Evolutionary conservation across 2,888 invertebrate genomes (phyloP), one percentile per base, ranked within the genome.

Genomic region (Smittia sp.): DNA sequence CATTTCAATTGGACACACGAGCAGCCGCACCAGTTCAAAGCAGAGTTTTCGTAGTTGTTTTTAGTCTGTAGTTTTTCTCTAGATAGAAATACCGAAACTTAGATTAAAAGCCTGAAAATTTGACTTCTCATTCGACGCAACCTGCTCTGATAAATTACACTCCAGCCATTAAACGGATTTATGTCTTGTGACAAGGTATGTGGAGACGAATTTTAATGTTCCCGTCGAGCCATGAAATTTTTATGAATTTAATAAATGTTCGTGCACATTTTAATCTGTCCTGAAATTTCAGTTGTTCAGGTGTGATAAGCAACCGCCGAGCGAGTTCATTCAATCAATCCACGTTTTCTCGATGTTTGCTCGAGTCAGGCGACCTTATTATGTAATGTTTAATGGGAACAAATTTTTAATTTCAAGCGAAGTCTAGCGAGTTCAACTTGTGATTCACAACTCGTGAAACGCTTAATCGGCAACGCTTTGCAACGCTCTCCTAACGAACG

Each of bases 31-130:
- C 32, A 32, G 32, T 9, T 22, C 27, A 54, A 69, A 52, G 69
- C 69, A 25, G 52, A 69, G 54, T 69, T 69, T 69, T 69, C 69
- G 69, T 20, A 41, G 69, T 69, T 41, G 69, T 69, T 69, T 69
- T 69, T 69, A 69, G 69, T 69, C 69, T 69, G 25, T 69, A 69
- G 69, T 69, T 69, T 69, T 24, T 69, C n/a, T 27, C 13, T 54
- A 54, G 69, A 52, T 54, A 52, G 27, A 54, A 62, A 39, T 27
- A 69, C 54, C 27, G 18, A 58, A 69, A 69, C 69, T 69, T 69
- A 69, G 69, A 54, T 54, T 69, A 69, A 69, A 69, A 69, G 69
- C 69, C 69, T 46, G 69, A 69, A 69, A 69, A 69, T 69, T 69
- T 69, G 18, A 20, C 69, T 69, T 69, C 69, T 41, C 20, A 54